These are phyloP conservation scores for Lasioglossum zephyrum DNA, from an alignment of 2,888 invertebrate species.

Conservation along the genomic window DNA sequence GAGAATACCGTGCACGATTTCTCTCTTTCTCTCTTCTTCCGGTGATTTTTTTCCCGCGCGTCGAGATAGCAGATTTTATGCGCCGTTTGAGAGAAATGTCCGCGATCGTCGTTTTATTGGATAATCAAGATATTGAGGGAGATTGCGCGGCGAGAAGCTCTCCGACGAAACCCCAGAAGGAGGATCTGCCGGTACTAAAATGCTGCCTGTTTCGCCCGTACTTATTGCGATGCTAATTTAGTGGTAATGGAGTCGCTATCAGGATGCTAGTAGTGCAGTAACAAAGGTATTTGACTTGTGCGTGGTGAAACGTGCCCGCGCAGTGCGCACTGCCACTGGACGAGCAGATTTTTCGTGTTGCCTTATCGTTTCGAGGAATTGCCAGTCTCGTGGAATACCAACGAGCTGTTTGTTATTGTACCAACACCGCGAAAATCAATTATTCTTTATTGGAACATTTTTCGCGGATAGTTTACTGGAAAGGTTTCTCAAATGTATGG, in stretches of 20 bases:
- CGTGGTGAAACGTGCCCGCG: slow-evolving; percentile 20
- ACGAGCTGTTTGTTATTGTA: neutral
- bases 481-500: no score
- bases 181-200: slow-evolving; percentile 35
- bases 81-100: slow-evolving; percentile 54
- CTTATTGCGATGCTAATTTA: slow-evolving; percentile 45
- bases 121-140: slow-evolving; percentile 50
- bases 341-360: neutral
- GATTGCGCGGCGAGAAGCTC: slow-evolving; percentile 7
- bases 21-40: slow-evolving; percentile 52
- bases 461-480: no score
- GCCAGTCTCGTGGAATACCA: neutral
- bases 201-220: slow-evolving; percentile 33
- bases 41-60: slow-evolving; percentile 44
- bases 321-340: neutral
- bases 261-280: slow-evolving; percentile 29
- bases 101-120: slow-evolving; percentile 53
- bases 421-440: neutral
- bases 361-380: neutral
- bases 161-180: slow-evolving; percentile 22
- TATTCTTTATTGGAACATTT: no score
- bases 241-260: slow-evolving; percentile 48
- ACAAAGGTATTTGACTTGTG: slow-evolving; percentile 52
- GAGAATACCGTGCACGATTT: slow-evolving; percentile 35
- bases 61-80: slow-evolving; percentile 46